Conservation (phyloP, 2,888 invertebrate genomes). For the Halictus quadricinctus region DNA sequence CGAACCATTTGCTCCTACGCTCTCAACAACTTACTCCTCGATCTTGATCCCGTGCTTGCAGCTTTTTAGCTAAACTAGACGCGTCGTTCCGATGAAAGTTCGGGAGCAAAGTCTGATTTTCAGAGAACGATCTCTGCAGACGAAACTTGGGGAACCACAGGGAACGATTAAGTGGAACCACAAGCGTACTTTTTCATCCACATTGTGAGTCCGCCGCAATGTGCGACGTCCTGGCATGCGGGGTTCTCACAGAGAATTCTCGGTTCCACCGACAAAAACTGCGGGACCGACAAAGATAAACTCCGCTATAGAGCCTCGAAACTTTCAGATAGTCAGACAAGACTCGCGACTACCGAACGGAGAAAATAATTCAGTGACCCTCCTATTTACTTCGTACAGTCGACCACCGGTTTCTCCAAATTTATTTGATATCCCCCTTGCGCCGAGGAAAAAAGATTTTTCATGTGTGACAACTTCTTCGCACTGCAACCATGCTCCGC, state of each 20-base stretch:
- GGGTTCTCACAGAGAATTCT: constrained; percentile 77
- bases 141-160: background rate
- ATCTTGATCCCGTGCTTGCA: background rate
- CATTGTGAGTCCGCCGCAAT: constrained; percentile 70
- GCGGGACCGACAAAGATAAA: constrained; percentile 49
- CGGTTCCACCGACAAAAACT: constrained; percentile 68
- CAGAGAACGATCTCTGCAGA: background rate
- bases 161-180: constrained; percentile 68
- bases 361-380: constrained; percentile 3
- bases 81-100: background rate
- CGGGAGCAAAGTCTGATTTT: background rate
- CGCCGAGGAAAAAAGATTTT: background rate
- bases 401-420: background rate
- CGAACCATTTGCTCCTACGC: background rate
- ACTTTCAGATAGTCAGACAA: background rate
- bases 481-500: too few species aligned
- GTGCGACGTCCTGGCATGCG: constrained; percentile 74
- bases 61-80: background rate
- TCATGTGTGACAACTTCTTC: background rate
- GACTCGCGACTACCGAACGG: background rate
- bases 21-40: background rate
- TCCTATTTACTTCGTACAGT: background rate
- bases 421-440: background rate
- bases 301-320: constrained; percentile 8
- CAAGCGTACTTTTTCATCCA: constrained; percentile 68